Evolutionary conservation across 2,113 vertebrate species (phyloP).

Genomic region (Caranx melampygus): DNA sequence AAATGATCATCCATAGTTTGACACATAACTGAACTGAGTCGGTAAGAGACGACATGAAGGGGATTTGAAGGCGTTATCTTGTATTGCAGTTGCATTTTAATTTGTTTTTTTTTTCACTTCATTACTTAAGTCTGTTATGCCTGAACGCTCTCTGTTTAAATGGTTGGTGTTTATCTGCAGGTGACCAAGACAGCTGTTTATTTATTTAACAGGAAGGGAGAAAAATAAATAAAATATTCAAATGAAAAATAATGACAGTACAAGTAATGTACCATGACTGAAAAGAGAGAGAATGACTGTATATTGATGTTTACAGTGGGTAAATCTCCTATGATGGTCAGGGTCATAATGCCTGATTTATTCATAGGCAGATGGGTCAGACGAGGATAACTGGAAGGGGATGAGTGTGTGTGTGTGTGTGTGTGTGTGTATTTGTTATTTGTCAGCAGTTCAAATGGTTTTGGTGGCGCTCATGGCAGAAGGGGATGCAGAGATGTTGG

Average conservation of each 20-base stretch:
- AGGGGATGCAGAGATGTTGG: slow-evolving; percentile 56
- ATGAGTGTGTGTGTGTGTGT: neutral
- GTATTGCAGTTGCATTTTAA: neutral
- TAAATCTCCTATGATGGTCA: slow-evolving; percentile 25
- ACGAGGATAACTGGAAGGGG: slow-evolving; percentile 1
- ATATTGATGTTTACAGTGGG: slow-evolving; percentile 22
- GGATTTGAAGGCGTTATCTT: neutral
- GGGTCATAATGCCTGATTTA: slow-evolving; percentile 16
- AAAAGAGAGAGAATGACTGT: neutral
- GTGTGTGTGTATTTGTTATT: slow-evolving; percentile 35
- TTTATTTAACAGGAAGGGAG: slow-evolving; percentile 17
- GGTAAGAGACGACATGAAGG: neutral
- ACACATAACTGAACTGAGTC: too few relatives aligned
- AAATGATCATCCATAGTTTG: too few relatives aligned
- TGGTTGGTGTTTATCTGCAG: slow-evolving; percentile 24
- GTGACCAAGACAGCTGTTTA: slow-evolving; percentile 67
- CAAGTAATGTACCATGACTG: slow-evolving; percentile 28
- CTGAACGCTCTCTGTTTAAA: slow-evolving; percentile 1
- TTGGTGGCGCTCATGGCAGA: slow-evolving; percentile 43
- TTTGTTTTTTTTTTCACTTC: slow-evolving; percentile 4
- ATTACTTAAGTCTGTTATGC: neutral
- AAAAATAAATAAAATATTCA: slow-evolving; percentile 26
- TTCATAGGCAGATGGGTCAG: neutral
- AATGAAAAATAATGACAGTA: slow-evolving; percentile 46
- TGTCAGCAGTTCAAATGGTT: slow-evolving; percentile 58